Base-by-base conservation (phyloP, 2,113 vertebrate genomes). In the Carassius carassius region DNA sequence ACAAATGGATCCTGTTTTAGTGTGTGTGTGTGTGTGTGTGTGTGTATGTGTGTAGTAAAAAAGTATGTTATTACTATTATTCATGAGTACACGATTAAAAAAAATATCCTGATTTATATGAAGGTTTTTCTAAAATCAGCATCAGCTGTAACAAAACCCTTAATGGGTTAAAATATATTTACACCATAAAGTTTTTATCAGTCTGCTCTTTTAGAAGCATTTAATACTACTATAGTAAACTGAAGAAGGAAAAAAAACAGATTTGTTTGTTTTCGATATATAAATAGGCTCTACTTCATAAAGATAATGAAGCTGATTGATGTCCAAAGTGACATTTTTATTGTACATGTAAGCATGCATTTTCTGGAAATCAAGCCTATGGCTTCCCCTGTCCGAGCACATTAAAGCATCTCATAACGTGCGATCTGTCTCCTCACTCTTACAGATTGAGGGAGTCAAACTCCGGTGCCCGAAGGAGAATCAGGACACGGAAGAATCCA, bases 361-460 rank as follows among this genome's bases (percentile, higher is more conserved):
- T 62, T 14, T 8, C 29, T 67, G 35, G 67, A 70, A 70, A 21
- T 12, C 67, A 70, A 70, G 13, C 69, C 1, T 35, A 35, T 7
- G 63, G 32, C 63, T 25, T 67, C 63, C 16, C 16, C 63, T 17
- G 14, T 67, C 16, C 6, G 29, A 67, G 63, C 23, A 29, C 35
- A 11, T 51, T 62, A 4, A 62, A 25, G 13, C 78, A 47, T 49
- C 23, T 63, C 12, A 17, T 77, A 74, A 63, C 8, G 10, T 82
- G 35, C 16, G 5, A 19, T 79, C 49, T 62, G 5, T 75, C 41
- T 89, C 32, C 75, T 88, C 23, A 76, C 13, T 54, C 44, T 8
- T 69, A 41, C 81, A 90, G 89, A 90, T 51, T 90, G 89, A 90
- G 23, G 4, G 19, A 32, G 73, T 70, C 63, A 17, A 67, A 51